A percentile compares a stretch with the other conserved stretches of the same genome.
Evolutionary conservation across 2,888 invertebrate species (phyloP).

Genomic region (Gasteruption jaculator): DNA sequence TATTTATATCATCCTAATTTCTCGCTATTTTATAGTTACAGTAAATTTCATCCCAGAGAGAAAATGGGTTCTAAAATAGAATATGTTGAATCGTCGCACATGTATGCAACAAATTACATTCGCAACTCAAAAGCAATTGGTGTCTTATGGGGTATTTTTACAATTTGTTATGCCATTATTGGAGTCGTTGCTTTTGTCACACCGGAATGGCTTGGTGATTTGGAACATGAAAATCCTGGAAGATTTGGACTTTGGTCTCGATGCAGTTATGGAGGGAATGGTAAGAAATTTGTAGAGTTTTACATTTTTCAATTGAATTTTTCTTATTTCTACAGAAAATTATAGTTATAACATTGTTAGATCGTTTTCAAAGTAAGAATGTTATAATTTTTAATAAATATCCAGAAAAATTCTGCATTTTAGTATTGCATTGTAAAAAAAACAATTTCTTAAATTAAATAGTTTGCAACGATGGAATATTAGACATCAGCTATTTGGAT

Average conservation of each 20-base stretch:
- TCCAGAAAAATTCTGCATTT: too few relatives aligned
- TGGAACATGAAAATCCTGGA: slow-evolving; percentile 81
- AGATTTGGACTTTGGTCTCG: slow-evolving; percentile 91
- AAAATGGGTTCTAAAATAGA: slow-evolving; percentile 88
- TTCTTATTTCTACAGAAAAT: too few relatives aligned
- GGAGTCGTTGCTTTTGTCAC: slow-evolving; percentile 93
- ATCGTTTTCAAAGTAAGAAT: too few relatives aligned
- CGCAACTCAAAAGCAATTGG: slow-evolving; percentile 93
- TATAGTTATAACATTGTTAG: too few relatives aligned
- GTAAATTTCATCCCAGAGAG: too few relatives aligned
- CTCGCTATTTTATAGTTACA: too few relatives aligned
- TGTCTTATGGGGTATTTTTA: slow-evolving; percentile 96
- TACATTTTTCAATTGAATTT: background rate
- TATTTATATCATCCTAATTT: too few relatives aligned
- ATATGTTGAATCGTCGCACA: slow-evolving; percentile 86
- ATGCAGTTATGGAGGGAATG: slow-evolving; percentile 60
- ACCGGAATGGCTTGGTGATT: slow-evolving; percentile 86
- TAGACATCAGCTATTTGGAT: too few relatives aligned
- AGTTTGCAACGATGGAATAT: too few relatives aligned
- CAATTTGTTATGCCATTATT: slow-evolving; percentile 95
- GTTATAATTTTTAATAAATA: too few relatives aligned
- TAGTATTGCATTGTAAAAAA: too few relatives aligned
- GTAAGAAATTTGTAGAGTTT: slow-evolving; percentile 30
- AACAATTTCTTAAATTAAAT: too few relatives aligned
- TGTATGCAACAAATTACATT: slow-evolving; percentile 87